Evolutionary conservation across 2,888 invertebrate genomes (phyloP).

Genomic region (Thysanoteuthis rhombus): DNA sequence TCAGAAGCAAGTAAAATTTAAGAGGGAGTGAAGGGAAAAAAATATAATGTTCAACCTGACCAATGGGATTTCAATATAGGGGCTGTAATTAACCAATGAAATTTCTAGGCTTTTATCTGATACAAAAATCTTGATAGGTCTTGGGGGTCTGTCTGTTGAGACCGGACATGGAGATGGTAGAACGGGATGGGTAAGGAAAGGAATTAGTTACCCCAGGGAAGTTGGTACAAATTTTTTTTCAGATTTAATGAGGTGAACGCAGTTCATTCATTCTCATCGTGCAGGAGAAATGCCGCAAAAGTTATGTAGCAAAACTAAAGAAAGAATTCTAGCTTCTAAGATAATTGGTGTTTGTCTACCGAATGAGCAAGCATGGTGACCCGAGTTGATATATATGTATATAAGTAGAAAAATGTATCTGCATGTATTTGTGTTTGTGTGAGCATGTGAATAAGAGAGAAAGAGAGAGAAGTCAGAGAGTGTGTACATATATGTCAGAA

Average conservation of each 20-base stretch:
- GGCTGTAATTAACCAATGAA: background rate
- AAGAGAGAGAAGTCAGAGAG: too few species aligned
- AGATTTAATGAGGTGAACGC: background rate
- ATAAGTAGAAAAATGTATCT: background rate
- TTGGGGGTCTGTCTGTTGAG: background rate
- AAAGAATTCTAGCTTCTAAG: background rate
- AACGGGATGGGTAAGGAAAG: background rate
- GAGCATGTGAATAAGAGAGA: background rate
- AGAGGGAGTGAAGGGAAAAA: background rate
- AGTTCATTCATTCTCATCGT: background rate
- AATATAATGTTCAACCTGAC: background rate
- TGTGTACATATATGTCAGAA: too few species aligned
- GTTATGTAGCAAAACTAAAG: background rate
- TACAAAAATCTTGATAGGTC: slow-evolving; percentile 12
- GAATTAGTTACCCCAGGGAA: background rate
- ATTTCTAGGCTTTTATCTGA: background rate
- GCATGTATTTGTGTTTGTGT: background rate
- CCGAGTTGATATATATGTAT: background rate
- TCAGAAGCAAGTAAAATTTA: background rate
- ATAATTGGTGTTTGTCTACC: background rate
- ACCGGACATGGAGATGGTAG: background rate
- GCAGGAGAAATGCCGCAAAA: background rate
- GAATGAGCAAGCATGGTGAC: background rate
- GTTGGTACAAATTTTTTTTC: background rate
- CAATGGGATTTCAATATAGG: background rate